These are phyloP conservation scores for Criorhina ranunculi DNA, from an alignment of 2,888 invertebrate species.

Conservation along the genomic window DNA sequence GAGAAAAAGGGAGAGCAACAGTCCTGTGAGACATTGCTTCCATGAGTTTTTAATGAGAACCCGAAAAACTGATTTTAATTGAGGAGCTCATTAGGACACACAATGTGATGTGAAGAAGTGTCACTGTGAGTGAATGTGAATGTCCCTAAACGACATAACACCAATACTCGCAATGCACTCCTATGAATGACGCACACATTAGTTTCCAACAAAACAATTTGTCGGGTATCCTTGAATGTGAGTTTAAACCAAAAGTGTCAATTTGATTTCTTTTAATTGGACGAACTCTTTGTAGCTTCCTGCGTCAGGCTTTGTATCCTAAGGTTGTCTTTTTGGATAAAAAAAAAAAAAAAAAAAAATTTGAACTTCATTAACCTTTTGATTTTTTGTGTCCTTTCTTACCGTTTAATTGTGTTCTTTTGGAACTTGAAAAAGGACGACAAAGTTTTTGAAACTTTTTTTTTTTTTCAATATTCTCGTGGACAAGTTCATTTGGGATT, in stretches of 20 bases:
- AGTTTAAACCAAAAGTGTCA: background rate
- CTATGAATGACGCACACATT: background rate
- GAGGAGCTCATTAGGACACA: constrained; percentile 71
- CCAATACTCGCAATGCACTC: background rate
- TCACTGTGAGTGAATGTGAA: constrained; percentile 33
- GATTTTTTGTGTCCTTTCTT: no score
- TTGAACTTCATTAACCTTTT: no score
- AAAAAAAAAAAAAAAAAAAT: no score
- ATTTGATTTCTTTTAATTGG: constrained; percentile 5
- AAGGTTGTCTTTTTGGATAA: no score
- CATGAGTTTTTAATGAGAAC: constrained; percentile 41
- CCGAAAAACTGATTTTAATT: constrained; percentile 73
- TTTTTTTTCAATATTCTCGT: no score
- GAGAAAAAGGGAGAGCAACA: no score
- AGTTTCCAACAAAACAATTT: background rate
- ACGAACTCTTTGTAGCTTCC: background rate
- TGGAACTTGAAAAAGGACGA: no score
- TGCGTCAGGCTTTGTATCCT: no score
- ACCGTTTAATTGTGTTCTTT: no score
- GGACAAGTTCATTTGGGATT: no score
- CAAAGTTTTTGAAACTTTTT: no score
- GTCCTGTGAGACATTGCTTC: background rate
- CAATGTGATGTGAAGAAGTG: constrained; percentile 49
- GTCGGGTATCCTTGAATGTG: background rate
- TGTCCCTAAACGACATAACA: background rate